These are phyloP conservation scores for Stenichneumon culpator DNA, from an alignment of 2,888 invertebrate species.

Conservation along the genomic window DNA sequence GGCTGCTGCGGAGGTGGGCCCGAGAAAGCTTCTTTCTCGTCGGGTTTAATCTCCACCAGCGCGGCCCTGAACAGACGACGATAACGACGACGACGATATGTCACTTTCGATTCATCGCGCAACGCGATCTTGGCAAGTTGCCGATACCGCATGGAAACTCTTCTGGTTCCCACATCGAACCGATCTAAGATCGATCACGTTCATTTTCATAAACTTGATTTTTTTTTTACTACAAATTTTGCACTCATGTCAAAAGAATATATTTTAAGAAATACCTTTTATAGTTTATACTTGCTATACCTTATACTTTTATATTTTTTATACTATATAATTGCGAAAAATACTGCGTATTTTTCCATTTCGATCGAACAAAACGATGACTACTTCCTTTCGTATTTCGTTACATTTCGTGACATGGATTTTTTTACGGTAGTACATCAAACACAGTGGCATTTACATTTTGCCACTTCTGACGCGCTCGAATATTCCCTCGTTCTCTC, in stretches of 20 bases:
- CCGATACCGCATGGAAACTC: not conserved
- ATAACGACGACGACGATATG: constrained; percentile 16
- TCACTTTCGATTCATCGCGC: constrained; percentile 20
- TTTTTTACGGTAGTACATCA: not conserved
- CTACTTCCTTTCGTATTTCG: not conserved
- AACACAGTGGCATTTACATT: not conserved
- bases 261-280: not conserved
- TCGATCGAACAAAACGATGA: no score
- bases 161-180: constrained; percentile 1
- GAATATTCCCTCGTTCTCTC: not conserved
- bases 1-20: not conserved
- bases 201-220: not conserved
- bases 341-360: no score
- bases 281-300: no score
- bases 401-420: not conserved
- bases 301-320: no score
- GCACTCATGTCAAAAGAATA: not conserved
- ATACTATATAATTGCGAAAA: no score
- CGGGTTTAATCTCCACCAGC: constrained; percentile 4
- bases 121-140: not conserved
- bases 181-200: not conserved
- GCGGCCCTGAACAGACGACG: not conserved
- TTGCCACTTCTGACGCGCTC: not conserved
- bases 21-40: constrained; percentile 12
- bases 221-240: not conserved